Percentiles rank a stretch among this genome's conserved stretches.
These are phyloP conservation scores for Zygogramma bicolorata DNA, from an alignment of 2,888 invertebrate genomes.

Conservation along the genomic window DNA sequence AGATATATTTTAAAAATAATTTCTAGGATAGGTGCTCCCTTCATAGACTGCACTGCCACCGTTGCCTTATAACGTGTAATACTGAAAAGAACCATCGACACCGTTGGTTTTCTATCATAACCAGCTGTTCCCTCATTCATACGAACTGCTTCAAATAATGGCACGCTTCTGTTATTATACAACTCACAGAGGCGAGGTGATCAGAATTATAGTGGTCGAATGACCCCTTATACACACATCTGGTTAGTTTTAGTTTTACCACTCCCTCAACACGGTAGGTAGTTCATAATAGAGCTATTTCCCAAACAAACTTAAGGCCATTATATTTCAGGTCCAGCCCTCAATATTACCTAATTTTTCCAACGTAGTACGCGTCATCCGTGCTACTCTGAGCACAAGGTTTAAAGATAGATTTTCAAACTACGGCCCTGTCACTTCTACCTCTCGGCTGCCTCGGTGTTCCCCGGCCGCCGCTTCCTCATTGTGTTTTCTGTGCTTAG, in stretches of 20 bases:
- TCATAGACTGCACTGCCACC: too few relatives aligned
- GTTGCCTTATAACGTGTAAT: too few relatives aligned
- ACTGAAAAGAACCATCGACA: background rate
- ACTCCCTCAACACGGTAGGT: slow-evolving; percentile 10
- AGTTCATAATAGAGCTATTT: slow-evolving; percentile 16
- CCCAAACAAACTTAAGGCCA: background rate
- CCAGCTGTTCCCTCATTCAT: slow-evolving; percentile 5
- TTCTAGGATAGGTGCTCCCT: too few relatives aligned
- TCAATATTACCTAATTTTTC: slow-evolving; percentile 25
- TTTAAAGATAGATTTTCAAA: background rate
- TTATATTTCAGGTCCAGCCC: slow-evolving; percentile 35
- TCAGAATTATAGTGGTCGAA: slow-evolving; percentile 6
- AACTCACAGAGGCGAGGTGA: background rate
- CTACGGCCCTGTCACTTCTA: background rate
- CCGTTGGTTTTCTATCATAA: background rate
- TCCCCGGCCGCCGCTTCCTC: background rate
- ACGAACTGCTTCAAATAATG: background rate
- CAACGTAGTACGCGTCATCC: background rate
- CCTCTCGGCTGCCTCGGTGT: background rate
- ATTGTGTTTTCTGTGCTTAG: background rate
- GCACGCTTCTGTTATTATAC: background rate
- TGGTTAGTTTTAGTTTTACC: slow-evolving; percentile 17
- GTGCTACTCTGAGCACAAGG: background rate
- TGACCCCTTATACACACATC: slow-evolving; percentile 9
- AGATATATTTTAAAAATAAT: too few relatives aligned